These are phyloP conservation scores for Neoaliturus tenellus DNA, from an alignment of 2,888 invertebrate genomes.

Conservation along the genomic window DNA sequence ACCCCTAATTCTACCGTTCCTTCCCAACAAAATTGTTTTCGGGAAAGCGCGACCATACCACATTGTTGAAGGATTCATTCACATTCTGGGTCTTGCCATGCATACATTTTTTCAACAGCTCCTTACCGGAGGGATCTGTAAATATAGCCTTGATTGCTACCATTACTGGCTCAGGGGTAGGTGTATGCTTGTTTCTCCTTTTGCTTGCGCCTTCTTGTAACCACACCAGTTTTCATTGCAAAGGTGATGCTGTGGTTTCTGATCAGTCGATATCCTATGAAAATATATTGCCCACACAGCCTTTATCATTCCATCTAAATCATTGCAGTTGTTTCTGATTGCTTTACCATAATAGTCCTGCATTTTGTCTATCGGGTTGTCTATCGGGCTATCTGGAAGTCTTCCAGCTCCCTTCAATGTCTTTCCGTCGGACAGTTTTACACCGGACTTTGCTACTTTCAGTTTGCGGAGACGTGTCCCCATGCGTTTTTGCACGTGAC, in stretches of 20 bases:
- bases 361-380: slow-evolving; percentile 35
- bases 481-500: slow-evolving; percentile 51
- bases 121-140: slow-evolving; percentile 21
- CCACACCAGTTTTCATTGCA: slow-evolving; percentile 23
- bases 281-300: slow-evolving; percentile 40
- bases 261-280: slow-evolving; percentile 33
- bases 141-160: slow-evolving; percentile 41
- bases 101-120: slow-evolving; percentile 19
- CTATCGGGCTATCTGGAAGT: slow-evolving; percentile 63
- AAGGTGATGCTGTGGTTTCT: not conserved
- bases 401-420: slow-evolving; percentile 62
- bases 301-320: slow-evolving; percentile 18
- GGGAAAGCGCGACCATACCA: slow-evolving; percentile 36
- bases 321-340: slow-evolving; percentile 35
- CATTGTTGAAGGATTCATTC: slow-evolving; percentile 41
- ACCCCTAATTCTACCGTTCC: slow-evolving; percentile 18
- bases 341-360: slow-evolving; percentile 42
- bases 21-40: slow-evolving; percentile 43
- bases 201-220: slow-evolving; percentile 14
- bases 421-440: slow-evolving; percentile 52
- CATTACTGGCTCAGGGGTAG: slow-evolving; percentile 37
- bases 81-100: slow-evolving; percentile 39
- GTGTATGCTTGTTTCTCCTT: slow-evolving; percentile 17
- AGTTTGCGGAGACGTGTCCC: slow-evolving; percentile 57
- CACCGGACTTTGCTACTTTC: not conserved